Conservation (phyloP, 2,113 vertebrate species). For the Cyanistes caeruleus region DNA sequence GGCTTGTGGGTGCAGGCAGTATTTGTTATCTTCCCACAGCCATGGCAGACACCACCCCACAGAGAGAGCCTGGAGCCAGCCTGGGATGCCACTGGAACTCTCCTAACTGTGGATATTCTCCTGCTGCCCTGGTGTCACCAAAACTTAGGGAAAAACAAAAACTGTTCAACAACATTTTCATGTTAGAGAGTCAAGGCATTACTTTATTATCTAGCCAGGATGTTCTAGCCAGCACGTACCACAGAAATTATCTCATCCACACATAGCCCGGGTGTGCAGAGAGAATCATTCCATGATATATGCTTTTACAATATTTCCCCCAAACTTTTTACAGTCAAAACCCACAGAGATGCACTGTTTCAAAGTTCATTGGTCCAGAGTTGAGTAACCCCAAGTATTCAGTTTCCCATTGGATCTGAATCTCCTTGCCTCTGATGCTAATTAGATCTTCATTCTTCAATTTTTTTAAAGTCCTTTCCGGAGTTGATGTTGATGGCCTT, state of each 20-base stretch:
- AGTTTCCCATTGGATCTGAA: not conserved
- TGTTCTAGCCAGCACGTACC: not conserved
- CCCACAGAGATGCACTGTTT: not conserved
- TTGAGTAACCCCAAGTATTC: not conserved
- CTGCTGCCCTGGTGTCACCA: not conserved
- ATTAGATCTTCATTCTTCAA: not conserved
- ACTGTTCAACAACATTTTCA: not conserved
- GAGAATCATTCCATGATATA: not conserved
- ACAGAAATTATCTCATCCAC: not conserved
- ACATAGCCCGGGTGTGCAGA: not conserved
- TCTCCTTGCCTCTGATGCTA: not conserved
- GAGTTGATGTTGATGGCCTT: not conserved
- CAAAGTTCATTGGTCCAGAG: not conserved
- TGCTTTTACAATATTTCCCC: not conserved
- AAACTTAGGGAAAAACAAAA: not conserved
- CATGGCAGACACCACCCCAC: not conserved
- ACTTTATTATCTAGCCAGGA: not conserved
- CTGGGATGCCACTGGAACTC: not conserved
- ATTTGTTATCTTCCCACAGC: not conserved
- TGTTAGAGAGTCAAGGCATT: not conserved
- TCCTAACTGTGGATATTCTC: rapidly evolving
- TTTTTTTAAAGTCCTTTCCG: not conserved
- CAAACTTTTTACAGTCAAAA: not conserved
- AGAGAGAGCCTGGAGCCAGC: not conserved
- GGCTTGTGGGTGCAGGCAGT: rapidly evolving